Evolutionary conservation across 2,113 vertebrate genomes (phyloP).

Genomic region (Hyperopisus bebe): DNA sequence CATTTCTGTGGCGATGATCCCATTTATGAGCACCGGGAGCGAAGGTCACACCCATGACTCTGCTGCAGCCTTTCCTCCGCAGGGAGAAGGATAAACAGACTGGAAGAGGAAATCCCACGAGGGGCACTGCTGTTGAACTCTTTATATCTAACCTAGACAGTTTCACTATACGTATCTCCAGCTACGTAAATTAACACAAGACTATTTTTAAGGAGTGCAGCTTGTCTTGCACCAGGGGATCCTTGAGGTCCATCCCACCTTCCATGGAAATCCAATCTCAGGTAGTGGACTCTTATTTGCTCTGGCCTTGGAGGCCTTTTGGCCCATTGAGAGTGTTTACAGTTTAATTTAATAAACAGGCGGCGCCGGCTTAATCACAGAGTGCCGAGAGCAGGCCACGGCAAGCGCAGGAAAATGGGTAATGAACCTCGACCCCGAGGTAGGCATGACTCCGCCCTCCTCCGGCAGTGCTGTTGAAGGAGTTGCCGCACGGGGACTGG

Average conservation of each 20-base stretch:
- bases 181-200: background rate
- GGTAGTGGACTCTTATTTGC: background rate
- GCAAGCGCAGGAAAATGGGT: background rate
- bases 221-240: background rate
- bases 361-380: background rate
- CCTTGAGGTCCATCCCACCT: background rate
- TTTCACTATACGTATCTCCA: background rate
- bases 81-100: background rate
- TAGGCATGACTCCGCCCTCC: background rate
- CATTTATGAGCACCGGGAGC: background rate
- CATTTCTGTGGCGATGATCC: background rate
- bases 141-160: background rate
- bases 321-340: background rate
- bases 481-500: background rate
- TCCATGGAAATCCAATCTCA: background rate
- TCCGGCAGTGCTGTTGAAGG: background rate
- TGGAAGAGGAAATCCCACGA: constrained; percentile 30
- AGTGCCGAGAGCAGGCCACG: background rate
- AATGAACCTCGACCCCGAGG: background rate
- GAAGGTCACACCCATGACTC: background rate
- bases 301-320: background rate
- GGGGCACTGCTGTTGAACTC: constrained; percentile 37
- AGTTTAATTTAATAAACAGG: constrained; percentile 6
- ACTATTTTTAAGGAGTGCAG: background rate
- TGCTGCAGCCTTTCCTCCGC: background rate